A percentile compares a stretch with the other conserved stretches of the same genome.
Conservation (phyloP, 2,888 invertebrate genomes). For the Agelastica alni region DNA sequence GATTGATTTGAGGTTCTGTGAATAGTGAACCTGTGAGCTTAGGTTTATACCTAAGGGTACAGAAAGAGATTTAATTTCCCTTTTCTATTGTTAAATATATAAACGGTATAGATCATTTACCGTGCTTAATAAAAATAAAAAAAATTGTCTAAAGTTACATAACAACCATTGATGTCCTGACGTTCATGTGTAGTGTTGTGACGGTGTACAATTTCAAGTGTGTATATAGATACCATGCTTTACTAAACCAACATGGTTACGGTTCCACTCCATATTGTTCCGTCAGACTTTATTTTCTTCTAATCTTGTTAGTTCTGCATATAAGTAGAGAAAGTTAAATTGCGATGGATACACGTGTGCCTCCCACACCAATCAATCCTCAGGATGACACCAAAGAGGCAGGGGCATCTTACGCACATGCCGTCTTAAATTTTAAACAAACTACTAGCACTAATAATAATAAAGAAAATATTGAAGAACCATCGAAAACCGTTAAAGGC, state of each 20-base stretch:
- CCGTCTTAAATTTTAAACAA: conserved; percentile 66
- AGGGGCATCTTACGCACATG: conserved; percentile 73
- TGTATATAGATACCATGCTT: conserved; percentile 52
- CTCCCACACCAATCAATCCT: conserved; percentile 42
- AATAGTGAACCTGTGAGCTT: conserved; percentile 16
- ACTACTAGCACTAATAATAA: conserved; percentile 42
- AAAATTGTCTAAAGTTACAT: conserved; percentile 31
- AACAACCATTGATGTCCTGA: conserved; percentile 30
- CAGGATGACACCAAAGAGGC: conserved; percentile 52
- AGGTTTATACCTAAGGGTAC: conserved; percentile 23
- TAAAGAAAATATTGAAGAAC: conserved; percentile 49
- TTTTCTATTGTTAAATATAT: conserved; percentile 26
- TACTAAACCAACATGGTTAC: conserved; percentile 56
- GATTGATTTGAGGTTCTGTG: conserved; percentile 20
- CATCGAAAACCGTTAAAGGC: conserved; percentile 22
- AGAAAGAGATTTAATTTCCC: conserved; percentile 25
- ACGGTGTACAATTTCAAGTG: conserved; percentile 35
- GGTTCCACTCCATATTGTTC: conserved; percentile 56
- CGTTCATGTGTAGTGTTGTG: conserved; percentile 36
- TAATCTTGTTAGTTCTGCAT: conserved; percentile 37
- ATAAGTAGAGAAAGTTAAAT: conserved; percentile 32
- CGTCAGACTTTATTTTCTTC: conserved; percentile 37
- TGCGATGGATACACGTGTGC: conserved; percentile 50
- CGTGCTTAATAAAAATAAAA: conserved; percentile 21
- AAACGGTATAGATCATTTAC: conserved; percentile 22